Evolutionary conservation across 1,140 invertebrate genomes (phyloP), one percentile per base, ranked within the genome.

Genomic region (Chrysoperla carnea): DNA sequence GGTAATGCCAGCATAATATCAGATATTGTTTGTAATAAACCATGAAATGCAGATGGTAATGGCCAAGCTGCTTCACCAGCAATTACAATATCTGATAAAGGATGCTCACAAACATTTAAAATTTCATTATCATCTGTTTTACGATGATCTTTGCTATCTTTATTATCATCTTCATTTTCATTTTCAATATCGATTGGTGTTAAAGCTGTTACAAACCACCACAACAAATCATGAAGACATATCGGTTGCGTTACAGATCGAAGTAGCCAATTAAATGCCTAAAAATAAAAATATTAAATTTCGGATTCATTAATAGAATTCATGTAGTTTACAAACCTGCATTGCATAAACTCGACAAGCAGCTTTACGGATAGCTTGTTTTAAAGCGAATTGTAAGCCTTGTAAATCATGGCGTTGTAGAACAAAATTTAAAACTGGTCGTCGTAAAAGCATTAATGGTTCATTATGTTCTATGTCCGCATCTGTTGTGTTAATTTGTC

Each of bases 231-330:
- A 55, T 96, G 92, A 7, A 95, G 67, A 57, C 83, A 86, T 6
- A 80, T 78, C 6, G 89, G 81, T 59, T 93, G 86, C 1, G 87
- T 92, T 2, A 95, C 88, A 45, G 80, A 87, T 46, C 88, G 72
- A 4, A 98, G 65, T 6, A 99, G 60, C 93, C 93, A 99, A 58
- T 95, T 94, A 40, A 97, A 69, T 1, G 90, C 89, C 75, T 93
- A 54, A 14, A 67, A 52, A 41, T 46, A 41, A 42, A 28, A 47
- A 40, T 35, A 17, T 29, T 39, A 14, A 46, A 41, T 37, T 36
- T n/a, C n/a, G 29, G 39, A 17, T 31, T 27, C 9, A 28, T 37
- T 36, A 17, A 9, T 14, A 17, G 8, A 41, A 38, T 29, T 28
- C n/a, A 3, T 17, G 23, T 11, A 9, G 13, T 13, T 12, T 41